Conservation (phyloP, 2,797 vertebrate species). For the Podarcis siculus region DNA sequence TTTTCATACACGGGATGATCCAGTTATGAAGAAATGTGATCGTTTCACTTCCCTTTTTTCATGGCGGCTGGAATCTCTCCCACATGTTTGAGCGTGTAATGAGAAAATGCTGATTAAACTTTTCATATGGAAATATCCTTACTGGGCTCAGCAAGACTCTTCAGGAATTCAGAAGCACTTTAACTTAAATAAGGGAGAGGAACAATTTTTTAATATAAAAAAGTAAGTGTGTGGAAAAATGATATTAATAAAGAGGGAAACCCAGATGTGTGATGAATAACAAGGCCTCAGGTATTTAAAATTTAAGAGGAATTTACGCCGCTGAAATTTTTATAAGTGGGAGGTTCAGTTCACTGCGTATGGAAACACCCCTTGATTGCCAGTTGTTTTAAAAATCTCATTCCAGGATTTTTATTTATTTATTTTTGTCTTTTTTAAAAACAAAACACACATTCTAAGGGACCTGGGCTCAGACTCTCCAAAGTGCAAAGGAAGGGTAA, state of each 20-base stretch:
- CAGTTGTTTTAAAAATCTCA: too few relatives aligned
- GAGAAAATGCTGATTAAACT: constrained; percentile 62
- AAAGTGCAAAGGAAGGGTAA: too few relatives aligned
- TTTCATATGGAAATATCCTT: constrained; percentile 61
- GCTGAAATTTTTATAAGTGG: constrained; percentile 50
- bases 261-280: constrained; percentile 43
- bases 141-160: constrained; percentile 4
- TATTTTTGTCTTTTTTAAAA: too few relatives aligned
- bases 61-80: constrained; percentile 38
- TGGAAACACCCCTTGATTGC: too few relatives aligned
- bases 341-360: neutral
- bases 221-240: constrained; percentile 47
- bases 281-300: constrained; percentile 55
- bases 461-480: too few relatives aligned
- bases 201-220: constrained; percentile 51
- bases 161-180: constrained; percentile 35
- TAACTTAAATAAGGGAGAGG: constrained; percentile 35
- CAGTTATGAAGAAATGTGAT: constrained; percentile 45
- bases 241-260: constrained; percentile 17
- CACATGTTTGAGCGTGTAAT: constrained; percentile 50
- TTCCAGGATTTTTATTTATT: too few relatives aligned
- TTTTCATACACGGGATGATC: constrained; percentile 47
- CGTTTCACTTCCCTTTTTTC: constrained; percentile 38
- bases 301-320: constrained; percentile 1
- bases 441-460: too few relatives aligned